phyloP scores from a whole-genome alignment of 2,888 invertebrate genomes.

The Clitarchus hookeri region DNA sequence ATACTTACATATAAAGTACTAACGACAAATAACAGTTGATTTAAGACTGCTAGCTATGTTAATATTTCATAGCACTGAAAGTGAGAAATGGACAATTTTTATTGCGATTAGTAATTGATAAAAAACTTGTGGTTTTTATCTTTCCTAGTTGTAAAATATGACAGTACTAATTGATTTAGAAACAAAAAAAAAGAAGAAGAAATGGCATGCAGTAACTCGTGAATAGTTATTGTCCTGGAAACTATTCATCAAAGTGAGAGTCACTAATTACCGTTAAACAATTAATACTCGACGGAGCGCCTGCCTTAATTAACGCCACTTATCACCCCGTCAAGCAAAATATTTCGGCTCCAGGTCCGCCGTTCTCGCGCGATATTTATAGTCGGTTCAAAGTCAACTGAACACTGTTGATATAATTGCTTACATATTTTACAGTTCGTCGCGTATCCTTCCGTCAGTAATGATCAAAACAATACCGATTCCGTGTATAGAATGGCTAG shows the following conservation, averaged over 20 bases:
- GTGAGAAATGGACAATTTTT: too few relatives aligned
- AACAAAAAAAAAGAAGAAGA: neutral
- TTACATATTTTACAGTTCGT: too few relatives aligned
- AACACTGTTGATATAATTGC: too few relatives aligned
- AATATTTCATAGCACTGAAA: too few relatives aligned
- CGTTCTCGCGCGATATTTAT: too few relatives aligned
- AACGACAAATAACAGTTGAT: too few relatives aligned
- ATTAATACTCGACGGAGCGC: neutral
- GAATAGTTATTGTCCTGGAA: neutral
- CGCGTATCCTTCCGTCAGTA: too few relatives aligned
- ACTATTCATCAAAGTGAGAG: constrained; percentile 2
- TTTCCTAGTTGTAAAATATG: neutral
- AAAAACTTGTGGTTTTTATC: neutral
- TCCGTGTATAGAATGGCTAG: too few relatives aligned
- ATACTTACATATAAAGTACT: too few relatives aligned
- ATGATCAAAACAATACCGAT: too few relatives aligned
- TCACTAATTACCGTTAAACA: constrained; percentile 14
- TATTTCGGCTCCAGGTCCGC: neutral
- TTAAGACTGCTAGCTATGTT: too few relatives aligned
- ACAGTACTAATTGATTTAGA: neutral
- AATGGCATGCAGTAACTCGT: neutral
- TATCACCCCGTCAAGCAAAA: neutral
- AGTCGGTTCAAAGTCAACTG: too few relatives aligned
- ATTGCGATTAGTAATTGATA: neutral
- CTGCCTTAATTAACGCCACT: constrained; percentile 14